Conservation (phyloP, 2,797 vertebrate genomes). For the Prunella strophiata region DNA sequence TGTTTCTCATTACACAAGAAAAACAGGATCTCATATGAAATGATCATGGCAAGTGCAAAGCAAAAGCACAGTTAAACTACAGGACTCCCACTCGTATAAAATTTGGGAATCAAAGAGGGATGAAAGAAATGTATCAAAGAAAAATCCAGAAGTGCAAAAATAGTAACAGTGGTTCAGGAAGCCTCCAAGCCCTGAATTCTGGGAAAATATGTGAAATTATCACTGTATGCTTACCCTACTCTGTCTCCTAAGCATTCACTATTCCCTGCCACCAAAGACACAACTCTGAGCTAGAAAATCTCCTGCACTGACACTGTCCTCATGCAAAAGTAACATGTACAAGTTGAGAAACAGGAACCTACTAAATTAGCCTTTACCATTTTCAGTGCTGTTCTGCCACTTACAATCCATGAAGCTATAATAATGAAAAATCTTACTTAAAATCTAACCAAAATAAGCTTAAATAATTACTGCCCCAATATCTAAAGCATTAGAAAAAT, state of each 20-base stretch:
- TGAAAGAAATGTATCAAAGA: neutral
- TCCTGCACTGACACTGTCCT: neutral
- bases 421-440: neutral
- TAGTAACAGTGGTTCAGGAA: neutral
- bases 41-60: neutral
- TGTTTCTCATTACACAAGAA: neutral
- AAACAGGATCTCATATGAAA: neutral
- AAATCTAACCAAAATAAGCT: neutral
- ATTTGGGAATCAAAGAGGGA: neutral
- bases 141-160: neutral
- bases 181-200: neutral
- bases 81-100: neutral
- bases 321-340: neutral
- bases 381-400: neutral
- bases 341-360: neutral
- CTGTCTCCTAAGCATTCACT: neutral
- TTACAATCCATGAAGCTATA: neutral
- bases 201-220: neutral
- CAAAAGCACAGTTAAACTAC: neutral
- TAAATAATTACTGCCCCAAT: neutral
- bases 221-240: neutral
- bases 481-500: neutral
- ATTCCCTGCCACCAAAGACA: neutral
- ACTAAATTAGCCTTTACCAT: neutral
- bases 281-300: neutral